Conservation (phyloP, 2,888 invertebrate genomes). For the Ectemnius continuus region DNA sequence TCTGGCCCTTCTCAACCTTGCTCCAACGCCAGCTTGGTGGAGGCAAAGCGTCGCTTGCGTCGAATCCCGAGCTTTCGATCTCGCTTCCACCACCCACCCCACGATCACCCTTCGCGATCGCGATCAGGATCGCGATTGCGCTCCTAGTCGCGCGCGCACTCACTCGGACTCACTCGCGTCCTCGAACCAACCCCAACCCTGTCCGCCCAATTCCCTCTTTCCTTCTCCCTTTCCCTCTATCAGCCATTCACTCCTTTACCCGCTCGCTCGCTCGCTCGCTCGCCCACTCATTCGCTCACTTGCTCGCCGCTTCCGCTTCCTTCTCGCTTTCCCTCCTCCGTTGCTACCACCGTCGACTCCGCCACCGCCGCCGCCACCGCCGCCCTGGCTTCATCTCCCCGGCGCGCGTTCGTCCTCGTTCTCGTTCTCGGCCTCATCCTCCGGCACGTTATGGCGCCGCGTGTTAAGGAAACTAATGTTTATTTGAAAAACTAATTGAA, state of each 20-base stretch:
- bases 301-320: slow-evolving; percentile 3
- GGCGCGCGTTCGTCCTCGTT: slow-evolving; percentile 37
- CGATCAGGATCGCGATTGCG: too few relatives aligned
- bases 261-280: too few relatives aligned
- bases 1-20: too few relatives aligned
- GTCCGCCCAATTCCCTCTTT: slow-evolving; percentile 37
- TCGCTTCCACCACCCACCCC: too few relatives aligned
- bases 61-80: too few relatives aligned
- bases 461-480: slow-evolving; percentile 77
- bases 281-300: not conserved
- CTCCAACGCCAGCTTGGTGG: too few relatives aligned
- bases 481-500: slow-evolving; percentile 77
- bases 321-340: slow-evolving; percentile 20
- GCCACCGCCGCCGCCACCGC: slow-evolving; percentile 34
- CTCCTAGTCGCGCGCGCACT: too few relatives aligned
- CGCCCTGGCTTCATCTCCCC: slow-evolving; percentile 16
- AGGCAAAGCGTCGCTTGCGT: too few relatives aligned
- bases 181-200: not conserved
- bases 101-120: too few relatives aligned
- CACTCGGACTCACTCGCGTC: too few relatives aligned
- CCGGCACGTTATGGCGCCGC: slow-evolving; percentile 72
- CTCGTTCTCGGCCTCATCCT: slow-evolving; percentile 55
- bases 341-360: too few relatives aligned
- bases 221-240: slow-evolving; percentile 49
- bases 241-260: not conserved